Percentiles rank a stretch among this genome's conserved stretches.
Evolutionary conservation across 2,797 vertebrate genomes (phyloP).

Genomic region (Danio tinwini): DNA sequence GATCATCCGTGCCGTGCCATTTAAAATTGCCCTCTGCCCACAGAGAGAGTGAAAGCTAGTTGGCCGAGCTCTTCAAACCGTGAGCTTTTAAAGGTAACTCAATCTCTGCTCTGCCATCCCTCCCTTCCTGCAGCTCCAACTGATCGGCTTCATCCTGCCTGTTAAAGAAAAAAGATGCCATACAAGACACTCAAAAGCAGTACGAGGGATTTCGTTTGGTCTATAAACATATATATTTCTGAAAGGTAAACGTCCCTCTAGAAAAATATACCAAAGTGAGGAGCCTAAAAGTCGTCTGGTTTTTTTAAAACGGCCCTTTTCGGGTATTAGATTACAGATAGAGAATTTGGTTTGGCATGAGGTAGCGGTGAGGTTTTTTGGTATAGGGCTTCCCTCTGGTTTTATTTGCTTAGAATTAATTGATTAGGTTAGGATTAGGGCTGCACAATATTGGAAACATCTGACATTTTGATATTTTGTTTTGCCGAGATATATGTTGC

Average conservation of each 20-base stretch:
- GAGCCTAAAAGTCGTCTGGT: slow-evolving; percentile 54
- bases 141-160: slow-evolving; percentile 49
- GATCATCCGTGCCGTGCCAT: slow-evolving; percentile 68
- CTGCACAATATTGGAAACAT: too few relatives aligned
- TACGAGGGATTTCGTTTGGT: slow-evolving; percentile 66
- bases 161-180: slow-evolving; percentile 46
- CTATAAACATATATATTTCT: slow-evolving; percentile 81
- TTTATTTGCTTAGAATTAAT: slow-evolving; percentile 16
- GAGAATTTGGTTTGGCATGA: slow-evolving; percentile 52
- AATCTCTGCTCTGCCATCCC: slow-evolving; percentile 73
- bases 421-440: slow-evolving; percentile 22
- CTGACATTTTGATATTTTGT: too few relatives aligned
- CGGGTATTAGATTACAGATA: slow-evolving; percentile 70
- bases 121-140: slow-evolving; percentile 62
- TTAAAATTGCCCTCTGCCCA: slow-evolving; percentile 71
- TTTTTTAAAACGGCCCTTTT: slow-evolving; percentile 69
- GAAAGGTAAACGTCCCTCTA: slow-evolving; percentile 75
- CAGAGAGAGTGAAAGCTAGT: slow-evolving; percentile 65
- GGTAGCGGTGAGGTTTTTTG: slow-evolving; percentile 26
- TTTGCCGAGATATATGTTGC: too few relatives aligned
- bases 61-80: slow-evolving; percentile 71
- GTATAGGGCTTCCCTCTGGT: slow-evolving; percentile 4
- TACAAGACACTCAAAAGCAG: slow-evolving; percentile 39
- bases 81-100: slow-evolving; percentile 82
- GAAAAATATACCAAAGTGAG: slow-evolving; percentile 68